Evolutionary conservation across 1,140 invertebrate species (phyloP).

Genomic region (Listronotus bonariensis): DNA sequence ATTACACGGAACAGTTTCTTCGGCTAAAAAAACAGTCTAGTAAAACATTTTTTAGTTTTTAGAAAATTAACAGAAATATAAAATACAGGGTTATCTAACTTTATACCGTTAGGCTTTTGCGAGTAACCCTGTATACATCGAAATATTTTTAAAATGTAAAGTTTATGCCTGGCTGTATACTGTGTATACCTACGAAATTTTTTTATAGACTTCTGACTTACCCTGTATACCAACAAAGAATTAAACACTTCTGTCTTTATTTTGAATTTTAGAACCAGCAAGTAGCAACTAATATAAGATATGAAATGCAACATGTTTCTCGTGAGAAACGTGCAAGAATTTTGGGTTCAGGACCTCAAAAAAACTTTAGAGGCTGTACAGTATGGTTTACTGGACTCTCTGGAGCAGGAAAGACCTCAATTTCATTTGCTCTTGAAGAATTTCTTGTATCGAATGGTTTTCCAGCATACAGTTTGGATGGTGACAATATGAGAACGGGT

Average conservation of each 20-base stretch:
- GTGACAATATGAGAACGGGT: conserved; percentile 86
- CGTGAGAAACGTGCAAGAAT: conserved; percentile 88
- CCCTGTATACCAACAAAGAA: too few relatives aligned
- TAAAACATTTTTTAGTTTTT: too few relatives aligned
- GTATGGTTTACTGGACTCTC: conserved; percentile 98
- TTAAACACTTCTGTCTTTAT: neutral
- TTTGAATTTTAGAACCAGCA: conserved; percentile 50
- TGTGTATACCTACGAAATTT: too few relatives aligned
- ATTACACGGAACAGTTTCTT: too few relatives aligned
- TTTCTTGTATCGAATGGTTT: conserved; percentile 86
- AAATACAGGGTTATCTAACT: too few relatives aligned
- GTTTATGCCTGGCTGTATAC: too few relatives aligned
- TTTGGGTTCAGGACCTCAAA: conserved; percentile 72
- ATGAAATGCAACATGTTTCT: conserved; percentile 93
- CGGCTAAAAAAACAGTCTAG: too few relatives aligned
- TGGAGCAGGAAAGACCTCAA: conserved; percentile 97
- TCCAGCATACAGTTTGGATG: conserved; percentile 94
- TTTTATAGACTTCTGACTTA: too few relatives aligned
- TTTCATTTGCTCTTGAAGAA: conserved; percentile 95
- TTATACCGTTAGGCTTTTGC: too few relatives aligned
- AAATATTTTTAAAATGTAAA: too few relatives aligned
- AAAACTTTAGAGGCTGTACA: conserved; percentile 94
- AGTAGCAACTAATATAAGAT: conserved; percentile 88
- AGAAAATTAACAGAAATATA: too few relatives aligned
- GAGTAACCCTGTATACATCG: too few relatives aligned